Evolutionary conservation across 2,888 invertebrate species (phyloP), one percentile per base, ranked within the genome.

Genomic region (Apotomis betuletana): DNA sequence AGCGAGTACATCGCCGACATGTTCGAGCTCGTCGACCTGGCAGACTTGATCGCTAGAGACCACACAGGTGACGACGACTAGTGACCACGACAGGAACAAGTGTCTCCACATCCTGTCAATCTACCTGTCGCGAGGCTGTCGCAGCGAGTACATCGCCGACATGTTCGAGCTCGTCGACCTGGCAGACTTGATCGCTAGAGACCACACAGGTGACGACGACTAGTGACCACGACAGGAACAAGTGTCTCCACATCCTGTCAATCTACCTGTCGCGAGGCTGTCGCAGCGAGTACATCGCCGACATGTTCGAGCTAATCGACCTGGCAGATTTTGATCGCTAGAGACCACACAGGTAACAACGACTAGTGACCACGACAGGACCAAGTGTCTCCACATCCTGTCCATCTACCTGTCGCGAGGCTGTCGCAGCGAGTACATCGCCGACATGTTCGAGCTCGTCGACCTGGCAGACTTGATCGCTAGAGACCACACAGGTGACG

Each of bases 321-420:
- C 13, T 72, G 36, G 44, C 67, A 0, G 44, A 69, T 8, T 55
- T 74, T n/a, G 63, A 62, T 67, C 54, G 67, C 62, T 13, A 59
- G 57, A 2, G 63, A 71, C 15, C 38, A 49, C 0, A 36, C 60
- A 15, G 15, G 15, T 15, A 15, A 15, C 15, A 1, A 15, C 15
- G 1, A 44, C 15, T 15, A 15, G 15, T 15, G 15, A 15, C 0
- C 67, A 78, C 0, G 83, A 85, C 5, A 84, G 82, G 60, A 68
- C 77, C 0, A 85, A 84, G 75, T 90, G 90, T 46, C 76, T 90
- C 0, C 74, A 80, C 2, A 87, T 90, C 0, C 76, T 90, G 15
- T 76, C 86, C 0, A 67, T 75, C 0, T 86, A 83, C 70, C 62
- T 88, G 5, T 70, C 78, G 0, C 73, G 73, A 0, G 75, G 77